Base-by-base conservation (phyloP, 64 coral and sea anemone species). In the Pocillopora verrucosa region DNA sequence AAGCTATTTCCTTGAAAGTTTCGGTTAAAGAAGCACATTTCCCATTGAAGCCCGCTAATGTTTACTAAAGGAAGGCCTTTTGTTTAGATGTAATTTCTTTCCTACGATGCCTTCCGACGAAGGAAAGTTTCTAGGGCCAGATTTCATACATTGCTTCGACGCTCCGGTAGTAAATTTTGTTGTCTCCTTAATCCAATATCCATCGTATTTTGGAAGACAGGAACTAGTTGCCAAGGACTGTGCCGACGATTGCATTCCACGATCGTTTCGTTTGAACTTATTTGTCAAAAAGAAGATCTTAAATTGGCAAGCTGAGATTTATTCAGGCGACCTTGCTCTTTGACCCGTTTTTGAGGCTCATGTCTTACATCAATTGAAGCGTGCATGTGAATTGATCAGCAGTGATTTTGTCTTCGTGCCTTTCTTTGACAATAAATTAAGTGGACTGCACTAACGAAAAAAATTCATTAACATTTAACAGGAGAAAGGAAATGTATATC, bases 191-290 rank as follows among this genome's bases (percentile, higher is more conserved):
- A 10, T 37, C 25, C 24, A 91, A 91, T 76, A 24, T 91, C 13
- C 80, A 91, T 76, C 35, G 16, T 34, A 77, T 91, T 58, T 41
- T 91, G 1, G 35, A 86, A 24, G 80, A 91, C 12, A 25, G 74
- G 34, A 80, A 37, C 2, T 91, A 34, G 36, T 86, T n/a, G 81
- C 56, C 36, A 81, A 91, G 17, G 72, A 65, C 77, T 75, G 22
- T 34, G 72, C 74, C 34, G 35, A n/a, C 15, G 89, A 51, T 74
- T 61, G 45, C 24, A 15, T 64, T 30, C 89, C 80, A 16, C 85
- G 16, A 17, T 91, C 89, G 30, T 76, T 91, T 34, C 85, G 89
- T 34, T 74, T 84, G 81, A 20, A 37, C 30, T 25, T 11, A 13
- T 22, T 58, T 24, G 19, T 51, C 62, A 16, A 35, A 13, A 10